Conservation (phyloP, 2,113 vertebrate genomes). For the Mandrillus leucophaeus region DNA sequence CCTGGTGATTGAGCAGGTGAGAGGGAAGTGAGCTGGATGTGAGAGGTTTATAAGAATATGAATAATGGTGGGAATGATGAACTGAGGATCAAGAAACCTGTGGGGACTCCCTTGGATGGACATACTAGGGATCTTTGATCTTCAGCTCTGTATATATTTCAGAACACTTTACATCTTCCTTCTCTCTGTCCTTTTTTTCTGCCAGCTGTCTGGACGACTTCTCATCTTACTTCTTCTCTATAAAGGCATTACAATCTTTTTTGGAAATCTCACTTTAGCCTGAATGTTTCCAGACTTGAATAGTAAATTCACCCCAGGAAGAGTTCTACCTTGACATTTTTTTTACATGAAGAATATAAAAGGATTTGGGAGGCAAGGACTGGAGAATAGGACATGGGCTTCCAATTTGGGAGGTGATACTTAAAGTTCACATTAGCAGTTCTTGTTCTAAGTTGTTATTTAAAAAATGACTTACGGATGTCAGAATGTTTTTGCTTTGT, state of each 20-base stretch:
- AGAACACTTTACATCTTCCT: constrained; percentile 38
- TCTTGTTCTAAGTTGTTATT: background rate
- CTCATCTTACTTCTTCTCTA: constrained; percentile 53
- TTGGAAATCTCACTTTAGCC: constrained; percentile 59
- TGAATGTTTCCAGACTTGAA: constrained; percentile 59
- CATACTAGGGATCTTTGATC: constrained; percentile 53
- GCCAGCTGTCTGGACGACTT: constrained; percentile 50
- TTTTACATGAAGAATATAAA: constrained; percentile 31
- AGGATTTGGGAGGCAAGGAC: background rate
- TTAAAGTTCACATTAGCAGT: background rate
- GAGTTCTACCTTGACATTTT: constrained; percentile 55
- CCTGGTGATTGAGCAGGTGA: constrained; percentile 32
- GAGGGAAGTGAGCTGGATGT: background rate
- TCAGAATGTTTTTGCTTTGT: constrained; percentile 34
- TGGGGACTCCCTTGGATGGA: constrained; percentile 36
- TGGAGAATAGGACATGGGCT: background rate
- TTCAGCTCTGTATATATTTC: constrained; percentile 9
- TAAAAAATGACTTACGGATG: constrained; percentile 37
- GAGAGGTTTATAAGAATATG: constrained; percentile 31
- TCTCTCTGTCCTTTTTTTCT: background rate
- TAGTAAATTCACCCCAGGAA: constrained; percentile 52
- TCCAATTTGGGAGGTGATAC: background rate
- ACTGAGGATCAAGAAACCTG: constrained; percentile 56
- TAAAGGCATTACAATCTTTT: constrained; percentile 48
- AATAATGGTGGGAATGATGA: constrained; percentile 47